Base-by-base conservation (phyloP, 1,140 invertebrate genomes). In the Drosophila sulfurigaster region DNA sequence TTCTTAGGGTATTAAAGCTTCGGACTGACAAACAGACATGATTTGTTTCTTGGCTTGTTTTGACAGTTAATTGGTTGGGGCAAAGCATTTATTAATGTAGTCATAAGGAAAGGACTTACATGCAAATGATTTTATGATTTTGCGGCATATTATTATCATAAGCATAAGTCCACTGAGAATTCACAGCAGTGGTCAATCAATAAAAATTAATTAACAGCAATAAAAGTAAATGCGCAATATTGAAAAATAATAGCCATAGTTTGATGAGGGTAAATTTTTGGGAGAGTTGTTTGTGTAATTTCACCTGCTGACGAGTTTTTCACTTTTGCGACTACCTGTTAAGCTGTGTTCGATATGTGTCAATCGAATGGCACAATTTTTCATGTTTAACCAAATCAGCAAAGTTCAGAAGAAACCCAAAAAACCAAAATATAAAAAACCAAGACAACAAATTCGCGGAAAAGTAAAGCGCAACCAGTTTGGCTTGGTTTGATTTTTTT, bases 351-450 rank as follows among this genome's bases (percentile, higher is more conserved):
- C 75, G 41, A 82, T 83, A 62, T 82, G 81, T 83, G 77, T 83
- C 80, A 83, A 80, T 83, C 83, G 73, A 79, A 60, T 85, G 81
- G 66, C 81, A 85, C 78, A 63, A 75, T 78, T 85, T 71, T 65
- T 81, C 51, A 59, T 56, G 70, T 79, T 82, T 76, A 76, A 79
- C 20, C 76, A 71, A 82, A 79, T 83, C 78, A 85, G 82, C 82
- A 81, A 70, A 82, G 46, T 46, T 54, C 45, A 32, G 2, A 32
- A 54, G 30, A 54, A 35, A 54, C 54, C n/a, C n/a, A 25, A 67
- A 66, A 28, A 52, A 52, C 20, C 48, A 25, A 51, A 25, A 46
- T 46, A n/a, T 5, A 51, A 49, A 46, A 74, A 58, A 38, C 45
- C 66, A 56, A 59, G 43, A 38, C 35, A 38, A 38, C 35, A 57